A percentile compares a stretch with the other conserved stretches of the same genome.
These are phyloP conservation scores for Harpalus rubripes DNA, from an alignment of 2,888 invertebrate genomes.

Conservation along the genomic window DNA sequence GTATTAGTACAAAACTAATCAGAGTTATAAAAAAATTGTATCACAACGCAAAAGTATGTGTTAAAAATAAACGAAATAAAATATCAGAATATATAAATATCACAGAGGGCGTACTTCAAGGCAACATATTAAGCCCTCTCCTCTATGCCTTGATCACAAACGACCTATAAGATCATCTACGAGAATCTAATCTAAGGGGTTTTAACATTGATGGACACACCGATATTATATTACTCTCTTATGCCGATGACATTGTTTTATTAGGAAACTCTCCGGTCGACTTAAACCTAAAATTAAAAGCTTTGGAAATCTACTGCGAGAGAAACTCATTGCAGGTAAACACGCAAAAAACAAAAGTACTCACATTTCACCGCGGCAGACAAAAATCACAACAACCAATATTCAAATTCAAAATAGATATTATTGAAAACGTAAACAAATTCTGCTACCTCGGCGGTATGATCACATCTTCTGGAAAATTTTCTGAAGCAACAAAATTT, in stretches of 20 bases:
- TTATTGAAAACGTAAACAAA: constrained; percentile 4
- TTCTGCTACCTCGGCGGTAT: constrained; percentile 34
- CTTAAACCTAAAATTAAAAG: constrained; percentile 51
- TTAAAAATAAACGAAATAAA: constrained; percentile 13
- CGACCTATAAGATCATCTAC: constrained; percentile 41
- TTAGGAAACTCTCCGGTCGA: constrained; percentile 53
- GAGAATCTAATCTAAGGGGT: constrained; percentile 26
- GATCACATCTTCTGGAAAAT: constrained; percentile 51
- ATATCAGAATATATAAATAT: constrained; percentile 7
- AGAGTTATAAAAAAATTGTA: constrained; percentile 18
- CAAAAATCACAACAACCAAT: not conserved
- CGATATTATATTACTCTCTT: constrained; percentile 50
- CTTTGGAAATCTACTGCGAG: constrained; percentile 6
- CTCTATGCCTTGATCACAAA: constrained; percentile 36
- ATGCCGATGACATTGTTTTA: constrained; percentile 57
- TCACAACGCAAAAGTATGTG: constrained; percentile 11
- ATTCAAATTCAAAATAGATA: constrained; percentile 3
- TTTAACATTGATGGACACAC: constrained; percentile 55
- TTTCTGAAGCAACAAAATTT: not conserved
- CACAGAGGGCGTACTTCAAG: not conserved
- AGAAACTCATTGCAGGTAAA: not conserved
- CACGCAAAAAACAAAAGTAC: not conserved
- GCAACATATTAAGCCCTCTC: constrained; percentile 28
- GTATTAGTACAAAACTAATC: constrained; percentile 7
- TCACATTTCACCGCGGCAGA: not conserved